Evolutionary conservation across 2,888 invertebrate genomes (phyloP).

Genomic region (Tolmerus cingulatus): DNA sequence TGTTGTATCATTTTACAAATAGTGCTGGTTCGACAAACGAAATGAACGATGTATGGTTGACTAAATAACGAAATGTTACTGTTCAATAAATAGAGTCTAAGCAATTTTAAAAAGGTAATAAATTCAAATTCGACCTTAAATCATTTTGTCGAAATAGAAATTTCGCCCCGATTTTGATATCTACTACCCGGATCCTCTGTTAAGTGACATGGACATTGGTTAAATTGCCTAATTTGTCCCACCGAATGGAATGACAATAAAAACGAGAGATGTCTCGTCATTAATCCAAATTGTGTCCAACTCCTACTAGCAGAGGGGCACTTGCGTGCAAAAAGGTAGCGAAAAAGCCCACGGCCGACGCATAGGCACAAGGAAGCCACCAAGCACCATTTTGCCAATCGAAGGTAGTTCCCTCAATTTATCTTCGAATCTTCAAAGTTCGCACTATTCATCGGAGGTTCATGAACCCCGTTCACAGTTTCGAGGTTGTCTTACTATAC

Average conservation of each 20-base stretch:
- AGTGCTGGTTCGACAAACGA: no score
- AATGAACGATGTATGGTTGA: no score
- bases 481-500: slow-evolving; percentile 20
- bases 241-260: not conserved
- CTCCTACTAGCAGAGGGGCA: not conserved
- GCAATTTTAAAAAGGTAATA: not conserved
- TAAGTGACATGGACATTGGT: not conserved
- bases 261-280: not conserved
- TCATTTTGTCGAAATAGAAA: not conserved
- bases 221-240: not conserved
- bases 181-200: not conserved
- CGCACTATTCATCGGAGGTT: slow-evolving; percentile 19
- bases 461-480: slow-evolving; percentile 31
- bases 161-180: not conserved
- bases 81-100: no score
- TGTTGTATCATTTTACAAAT: no score
- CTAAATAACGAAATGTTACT: no score
- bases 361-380: not conserved
- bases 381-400: not conserved
- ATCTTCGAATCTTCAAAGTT: slow-evolving; percentile 26
- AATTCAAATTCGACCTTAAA: not conserved
- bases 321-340: not conserved
- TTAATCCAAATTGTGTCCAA: not conserved
- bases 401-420: slow-evolving; percentile 26
- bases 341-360: not conserved